Evolutionary conservation across 2,113 vertebrate genomes (phyloP), one percentile per base, ranked within the genome.

Genomic region (Atrichornis clamosus): DNA sequence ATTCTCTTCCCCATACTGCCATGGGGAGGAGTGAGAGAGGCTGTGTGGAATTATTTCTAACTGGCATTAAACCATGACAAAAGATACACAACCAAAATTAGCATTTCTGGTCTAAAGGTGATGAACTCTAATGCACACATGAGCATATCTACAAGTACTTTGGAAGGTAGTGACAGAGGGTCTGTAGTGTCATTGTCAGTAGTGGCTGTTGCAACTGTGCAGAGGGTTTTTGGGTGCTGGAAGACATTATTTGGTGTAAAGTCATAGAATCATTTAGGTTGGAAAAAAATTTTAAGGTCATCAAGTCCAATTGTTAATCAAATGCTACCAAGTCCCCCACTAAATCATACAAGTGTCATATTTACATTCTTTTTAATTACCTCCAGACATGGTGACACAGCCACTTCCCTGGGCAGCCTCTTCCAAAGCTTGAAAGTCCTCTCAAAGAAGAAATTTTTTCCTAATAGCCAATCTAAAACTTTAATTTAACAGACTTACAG

Each of bases 341-440:
- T 60, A 50, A 79, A 89, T 22, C 5, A 22, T 20, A 23, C 26
- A 39, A 33, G 15, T 4, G 1, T 5, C 1, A 1, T 11, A 22
- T 18, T 28, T 59, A 13, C 17, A 49, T 0, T 7, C 60, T 28
- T 60, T n/a, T 39, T 7, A 53, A 78, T 59, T 65, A 49, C 12
- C 19, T 89, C 10, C 16, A 33, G 32, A 10, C 8, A 19, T 21
- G 15, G 23, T 20, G 9, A n/a, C 27, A 37, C 6, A 52, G 24
- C 3, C 17, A 27, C 15, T 52, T 62, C 14, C 14, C 15, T 55
- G 28, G 17, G 10, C 13, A 85, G 42, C 4, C 0, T 1, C 5
- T 74, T 59, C 55, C 23, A 44, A 4, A 15, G 13, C 15, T 49
- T 59, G 28, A 70, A 16, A 70, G 12, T 6, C 5, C 33, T 35